Evolutionary conservation across 2,797 vertebrate genomes (phyloP), one percentile per base, ranked within the genome.

Genomic region (Sebastes minor): DNA sequence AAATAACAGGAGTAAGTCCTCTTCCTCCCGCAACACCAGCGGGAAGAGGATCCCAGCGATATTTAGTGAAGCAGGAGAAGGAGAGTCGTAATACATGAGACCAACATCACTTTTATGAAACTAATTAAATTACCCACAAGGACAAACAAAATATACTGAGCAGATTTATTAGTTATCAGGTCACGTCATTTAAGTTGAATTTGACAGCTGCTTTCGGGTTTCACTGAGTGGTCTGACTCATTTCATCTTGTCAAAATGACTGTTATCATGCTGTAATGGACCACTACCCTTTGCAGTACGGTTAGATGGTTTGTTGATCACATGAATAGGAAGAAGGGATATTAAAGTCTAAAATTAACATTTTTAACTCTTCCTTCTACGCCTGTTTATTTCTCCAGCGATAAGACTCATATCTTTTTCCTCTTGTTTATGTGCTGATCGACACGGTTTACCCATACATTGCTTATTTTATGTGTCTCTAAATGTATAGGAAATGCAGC

Each of bases 401-500:
- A 30, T 55, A n/a, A 57, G 55, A 30, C 53, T 46, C 42, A 12
- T 70, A 22, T 61, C 42, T 33, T 60, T 46, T 23, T 46, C 53
- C 16, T 27, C 52, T 35, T 14, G 49, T 76, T 76, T 65, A 60
- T 68, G 22, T 8, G 5, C 66, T 65, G 69, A 78, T 71, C 28
- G 59, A 83, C 62, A 28, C 1, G 23, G 20, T 69, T 74, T 52
- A 33, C 14, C 35, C 46, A 23, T 69, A 77, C 73, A 75, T 69
- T 88, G 83, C 89, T 82, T 82, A 85, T 86, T 93, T 91, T 81
- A 86, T 87, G 65, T 73, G 73, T 89, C 89, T 88, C 71, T 61
- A 20, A 49, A 64, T 73, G 57, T 49, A 67, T 74, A 46, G 56
- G 60, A 80, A 33, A 42, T 23, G 32, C 32, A 46, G 65, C 56